These are phyloP conservation scores for Drymonia ruficornis DNA, from an alignment of 2,888 invertebrate genomes.

Conservation along the genomic window DNA sequence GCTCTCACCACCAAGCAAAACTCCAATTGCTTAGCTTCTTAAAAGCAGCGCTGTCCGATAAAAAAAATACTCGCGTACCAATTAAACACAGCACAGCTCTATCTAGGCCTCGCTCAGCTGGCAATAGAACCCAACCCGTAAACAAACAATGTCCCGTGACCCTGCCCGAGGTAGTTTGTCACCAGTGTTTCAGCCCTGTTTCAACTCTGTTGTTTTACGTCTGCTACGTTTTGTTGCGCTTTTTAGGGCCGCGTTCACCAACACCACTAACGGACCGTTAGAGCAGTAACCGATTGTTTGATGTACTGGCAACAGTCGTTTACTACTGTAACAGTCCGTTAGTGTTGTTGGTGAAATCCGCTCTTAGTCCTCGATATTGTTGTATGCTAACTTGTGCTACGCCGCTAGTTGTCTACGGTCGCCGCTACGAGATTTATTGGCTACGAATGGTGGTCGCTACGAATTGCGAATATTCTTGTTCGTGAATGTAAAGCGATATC, in stretches of 20 bases:
- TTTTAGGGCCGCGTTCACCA: no score
- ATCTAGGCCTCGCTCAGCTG: slow-evolving; percentile 9
- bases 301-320: no score
- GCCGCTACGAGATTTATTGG: slow-evolving; percentile 5
- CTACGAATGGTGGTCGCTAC: slow-evolving; percentile 1
- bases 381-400: slow-evolving; percentile 29
- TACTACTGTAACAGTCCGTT: no score
- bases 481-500: not conserved
- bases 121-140: slow-evolving; percentile 26
- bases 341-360: no score
- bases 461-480: not conserved
- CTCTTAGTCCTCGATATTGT: slow-evolving; percentile 50
- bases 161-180: slow-evolving; percentile 56
- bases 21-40: no score
- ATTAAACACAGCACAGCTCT: not conserved
- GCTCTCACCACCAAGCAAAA: no score
- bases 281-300: no score
- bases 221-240: slow-evolving; percentile 45
- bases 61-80: no score
- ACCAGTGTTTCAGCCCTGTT: slow-evolving; percentile 46
- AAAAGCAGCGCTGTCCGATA: no score
- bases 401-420: slow-evolving; percentile 18
- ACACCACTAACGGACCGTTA: no score
- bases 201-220: slow-evolving; percentile 49
- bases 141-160: slow-evolving; percentile 52